These are phyloP conservation scores for Marmota monax DNA, from an alignment of 2,113 vertebrate species.

Conservation along the genomic window DNA sequence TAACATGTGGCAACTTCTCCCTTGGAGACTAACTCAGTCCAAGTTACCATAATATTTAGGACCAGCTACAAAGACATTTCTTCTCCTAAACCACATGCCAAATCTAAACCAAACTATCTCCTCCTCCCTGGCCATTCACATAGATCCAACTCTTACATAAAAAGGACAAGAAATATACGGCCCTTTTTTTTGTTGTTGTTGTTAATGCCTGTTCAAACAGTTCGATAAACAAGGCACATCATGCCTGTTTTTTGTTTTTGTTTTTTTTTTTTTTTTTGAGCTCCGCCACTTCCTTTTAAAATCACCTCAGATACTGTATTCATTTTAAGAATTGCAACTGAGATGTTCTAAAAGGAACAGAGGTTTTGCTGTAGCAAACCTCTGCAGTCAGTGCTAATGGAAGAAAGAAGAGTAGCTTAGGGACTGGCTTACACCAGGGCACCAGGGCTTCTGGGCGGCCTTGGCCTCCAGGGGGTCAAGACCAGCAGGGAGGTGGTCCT, in stretches of 20 bases:
- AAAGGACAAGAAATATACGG: constrained; percentile 1
- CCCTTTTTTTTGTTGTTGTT: background rate
- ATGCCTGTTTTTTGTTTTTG: background rate
- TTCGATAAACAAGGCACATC: constrained; percentile 54
- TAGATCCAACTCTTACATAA: constrained; percentile 24
- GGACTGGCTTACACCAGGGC: background rate
- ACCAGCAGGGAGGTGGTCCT: background rate
- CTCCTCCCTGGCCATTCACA: constrained; percentile 56
- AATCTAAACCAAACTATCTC: constrained; percentile 48
- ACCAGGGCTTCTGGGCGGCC: background rate
- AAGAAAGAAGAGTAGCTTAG: background rate
- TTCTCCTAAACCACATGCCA: constrained; percentile 71
- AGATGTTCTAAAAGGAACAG: constrained; percentile 1
- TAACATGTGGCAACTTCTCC: constrained; percentile 78
- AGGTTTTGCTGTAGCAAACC: no score
- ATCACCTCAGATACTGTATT: background rate
- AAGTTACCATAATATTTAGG: constrained; percentile 77
- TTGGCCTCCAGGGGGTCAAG: background rate
- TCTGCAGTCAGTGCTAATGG: background rate
- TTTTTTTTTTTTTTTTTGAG: constrained; percentile 20
- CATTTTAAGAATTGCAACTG: background rate
- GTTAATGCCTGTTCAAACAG: constrained; percentile 57
- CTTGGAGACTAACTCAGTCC: constrained; percentile 63
- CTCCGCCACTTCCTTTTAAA: background rate
- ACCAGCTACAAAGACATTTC: constrained; percentile 77